Evolutionary conservation across 2,888 invertebrate species (phyloP), one percentile per base, ranked within the genome.

Genomic region (Drosophila trichaetosa): DNA sequence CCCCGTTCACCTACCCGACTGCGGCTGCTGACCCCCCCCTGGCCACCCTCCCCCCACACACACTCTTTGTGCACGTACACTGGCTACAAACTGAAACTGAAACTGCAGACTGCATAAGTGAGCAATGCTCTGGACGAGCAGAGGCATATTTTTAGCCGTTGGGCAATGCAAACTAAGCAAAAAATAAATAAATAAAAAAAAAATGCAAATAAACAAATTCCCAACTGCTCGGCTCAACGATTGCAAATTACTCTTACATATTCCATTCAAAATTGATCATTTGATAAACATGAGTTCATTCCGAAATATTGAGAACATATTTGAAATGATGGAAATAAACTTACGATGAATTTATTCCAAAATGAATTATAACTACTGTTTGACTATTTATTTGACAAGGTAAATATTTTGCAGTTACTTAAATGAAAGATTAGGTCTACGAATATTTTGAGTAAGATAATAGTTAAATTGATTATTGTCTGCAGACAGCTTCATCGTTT

Each of bases 71-170:
- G 46, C 46, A 46, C 46, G 49, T 42, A 54, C 54, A 59, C 18
- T 52, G 52, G 8, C 53, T 61, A 69, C 65, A 67, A 51, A 57
- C 52, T 78, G 54, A 24, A 18, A 54, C 56, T 77, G 42, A 57
- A 57, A 57, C 60, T 79, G 79, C 82, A 81, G 51, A 73, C 73
- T 72, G 77, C 79, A 78, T 58, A 58, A 40, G 56, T 59, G 64
- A 62, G 53, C 71, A 64, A 63, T 66, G 62, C 52, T 48, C 48
- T 42, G 63, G 62, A 33, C 34, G 29, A 42, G 27, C 27, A 13
- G 48, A 56, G 73, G 42, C 74, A 73, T 56, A 82, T 79, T 82
- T 82, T 65, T 69, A 69, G 73, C 51, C 57, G 49, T 61, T 81
- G 64, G 78, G 59, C 66, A 61, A 51, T 78, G 58, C 18, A 18